These are phyloP conservation scores for Trypoxylus dichotomus DNA, from an alignment of 1,140 invertebrate genomes.

Conservation along the genomic window DNA sequence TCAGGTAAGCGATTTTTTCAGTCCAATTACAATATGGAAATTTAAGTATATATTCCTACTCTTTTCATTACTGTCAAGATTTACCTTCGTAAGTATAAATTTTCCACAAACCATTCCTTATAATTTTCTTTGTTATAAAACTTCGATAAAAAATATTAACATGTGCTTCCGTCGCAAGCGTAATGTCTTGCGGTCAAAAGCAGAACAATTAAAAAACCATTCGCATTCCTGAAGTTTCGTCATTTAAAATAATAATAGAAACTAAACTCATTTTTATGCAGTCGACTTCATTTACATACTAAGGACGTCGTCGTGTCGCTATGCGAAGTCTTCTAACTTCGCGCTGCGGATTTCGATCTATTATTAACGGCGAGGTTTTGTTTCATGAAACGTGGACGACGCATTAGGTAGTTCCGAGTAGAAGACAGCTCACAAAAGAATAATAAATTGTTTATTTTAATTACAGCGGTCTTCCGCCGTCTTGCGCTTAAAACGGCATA, in stretches of 20 bases:
- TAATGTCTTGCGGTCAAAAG: background rate
- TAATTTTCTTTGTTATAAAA: background rate
- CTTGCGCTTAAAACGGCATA: background rate
- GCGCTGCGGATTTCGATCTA: constrained; percentile 5
- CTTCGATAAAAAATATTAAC: background rate
- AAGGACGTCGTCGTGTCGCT: background rate
- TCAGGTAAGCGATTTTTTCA: background rate
- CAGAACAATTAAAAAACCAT: background rate
- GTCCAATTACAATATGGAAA: background rate
- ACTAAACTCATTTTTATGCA: background rate
- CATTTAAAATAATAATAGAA: constrained; percentile 5
- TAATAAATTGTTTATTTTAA: constrained; percentile 20
- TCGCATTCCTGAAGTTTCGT: background rate
- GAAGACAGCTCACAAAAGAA: background rate
- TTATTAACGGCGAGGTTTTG: background rate
- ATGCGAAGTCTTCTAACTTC: background rate
- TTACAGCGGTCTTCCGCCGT: background rate
- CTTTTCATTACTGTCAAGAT: no score
- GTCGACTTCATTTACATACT: background rate
- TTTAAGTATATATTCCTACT: no score
- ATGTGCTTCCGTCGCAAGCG: background rate
- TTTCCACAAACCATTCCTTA: background rate
- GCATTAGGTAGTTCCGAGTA: background rate
- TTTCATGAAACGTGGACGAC: background rate
- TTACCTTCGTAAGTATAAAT: background rate